phyloP scores from a whole-genome alignment of 2,113 vertebrate species.

The Gasterosteus nipponicus region DNA sequence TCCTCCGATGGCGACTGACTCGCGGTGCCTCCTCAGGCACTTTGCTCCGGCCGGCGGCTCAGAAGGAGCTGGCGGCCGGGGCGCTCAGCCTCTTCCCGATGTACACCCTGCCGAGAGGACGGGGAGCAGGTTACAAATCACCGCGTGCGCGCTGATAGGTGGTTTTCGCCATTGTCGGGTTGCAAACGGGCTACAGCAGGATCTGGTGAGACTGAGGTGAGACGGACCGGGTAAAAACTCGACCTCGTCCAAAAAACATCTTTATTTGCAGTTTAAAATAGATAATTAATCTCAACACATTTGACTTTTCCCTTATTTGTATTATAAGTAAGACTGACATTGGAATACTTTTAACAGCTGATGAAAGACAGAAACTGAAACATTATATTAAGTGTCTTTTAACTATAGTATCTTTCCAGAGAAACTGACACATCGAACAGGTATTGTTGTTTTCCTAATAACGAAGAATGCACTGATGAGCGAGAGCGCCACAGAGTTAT shows the following conservation, averaged over 20 bases:
- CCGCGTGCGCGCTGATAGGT: too few species aligned
- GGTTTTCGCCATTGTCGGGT: too few species aligned
- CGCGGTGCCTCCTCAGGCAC: conserved; percentile 81
- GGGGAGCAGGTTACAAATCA: neutral
- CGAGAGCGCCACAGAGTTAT: neutral
- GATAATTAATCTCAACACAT: neutral
- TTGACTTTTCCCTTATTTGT: neutral
- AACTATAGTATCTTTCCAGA: too few species aligned
- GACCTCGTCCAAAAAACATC: too few species aligned
- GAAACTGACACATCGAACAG: neutral
- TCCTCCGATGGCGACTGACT: conserved; percentile 65
- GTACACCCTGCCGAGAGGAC: conserved; percentile 87
- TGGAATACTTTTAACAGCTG: neutral
- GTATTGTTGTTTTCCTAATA: neutral
- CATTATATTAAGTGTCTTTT: too few species aligned
- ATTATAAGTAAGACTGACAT: neutral
- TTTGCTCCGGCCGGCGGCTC: conserved; percentile 76
- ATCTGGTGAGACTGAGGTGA: neutral
- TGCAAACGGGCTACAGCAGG: too few species aligned
- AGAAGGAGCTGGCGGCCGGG: conserved; percentile 92
- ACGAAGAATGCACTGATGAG: neutral
- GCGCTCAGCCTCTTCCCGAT: conserved; percentile 95
- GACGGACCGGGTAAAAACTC: neutral
- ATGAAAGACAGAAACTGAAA: neutral
- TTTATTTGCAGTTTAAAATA: neutral